Conservation (phyloP, 2,797 vertebrate genomes). For the Macroramphosus scolopax region DNA sequence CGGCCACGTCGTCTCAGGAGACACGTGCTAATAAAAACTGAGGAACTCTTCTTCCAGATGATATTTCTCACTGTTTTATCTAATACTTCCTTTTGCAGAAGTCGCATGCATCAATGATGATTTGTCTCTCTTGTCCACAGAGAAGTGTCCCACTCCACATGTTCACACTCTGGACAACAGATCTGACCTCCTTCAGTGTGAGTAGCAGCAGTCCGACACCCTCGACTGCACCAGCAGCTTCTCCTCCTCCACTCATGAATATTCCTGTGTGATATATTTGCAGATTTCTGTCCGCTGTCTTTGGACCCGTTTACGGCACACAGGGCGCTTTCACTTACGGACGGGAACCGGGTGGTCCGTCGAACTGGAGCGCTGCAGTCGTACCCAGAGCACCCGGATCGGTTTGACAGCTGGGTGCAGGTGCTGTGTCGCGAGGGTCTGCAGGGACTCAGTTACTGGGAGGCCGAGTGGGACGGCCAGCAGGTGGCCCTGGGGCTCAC, state of each 20-base stretch:
- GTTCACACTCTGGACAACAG: conserved; percentile 2
- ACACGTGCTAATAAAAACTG: too few relatives aligned
- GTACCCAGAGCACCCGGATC: conserved; percentile 28
- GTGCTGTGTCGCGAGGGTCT: conserved; percentile 29
- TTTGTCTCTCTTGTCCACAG: not conserved
- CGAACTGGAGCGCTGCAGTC: not conserved
- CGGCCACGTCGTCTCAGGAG: too few relatives aligned
- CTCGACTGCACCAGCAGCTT: not conserved
- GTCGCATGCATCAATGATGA: not conserved
- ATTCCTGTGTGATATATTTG: too few relatives aligned
- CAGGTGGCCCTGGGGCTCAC: conserved; percentile 31
- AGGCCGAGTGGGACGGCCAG: conserved; percentile 22
- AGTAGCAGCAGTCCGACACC: not conserved
- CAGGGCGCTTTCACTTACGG: conserved; percentile 15
- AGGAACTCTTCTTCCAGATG: too few relatives aligned
- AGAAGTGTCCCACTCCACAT: not conserved
- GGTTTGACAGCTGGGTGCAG: conserved; percentile 40
- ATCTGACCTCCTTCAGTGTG: conserved; percentile 26
- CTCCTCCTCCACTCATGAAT: not conserved
- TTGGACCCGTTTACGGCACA: conserved; percentile 36
- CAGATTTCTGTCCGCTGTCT: conserved; percentile 23
- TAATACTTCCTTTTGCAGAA: too few relatives aligned
- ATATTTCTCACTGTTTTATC: too few relatives aligned
- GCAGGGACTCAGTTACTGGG: conserved; percentile 20
- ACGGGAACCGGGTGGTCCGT: conserved; percentile 14